Conservation (phyloP, 2,797 vertebrate species). For the Chromobotia macracanthus region DNA sequence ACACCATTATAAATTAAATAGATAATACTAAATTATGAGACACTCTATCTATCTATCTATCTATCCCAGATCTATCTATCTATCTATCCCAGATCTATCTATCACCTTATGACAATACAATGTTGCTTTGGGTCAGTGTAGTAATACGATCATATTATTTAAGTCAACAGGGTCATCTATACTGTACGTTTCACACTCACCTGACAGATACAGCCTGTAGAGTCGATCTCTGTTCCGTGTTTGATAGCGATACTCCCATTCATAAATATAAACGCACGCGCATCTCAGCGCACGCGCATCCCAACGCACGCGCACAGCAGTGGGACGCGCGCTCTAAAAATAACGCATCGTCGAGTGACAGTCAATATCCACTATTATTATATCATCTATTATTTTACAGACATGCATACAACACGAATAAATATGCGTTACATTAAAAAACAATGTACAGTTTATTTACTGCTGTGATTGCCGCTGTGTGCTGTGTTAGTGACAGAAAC, state of each 20-base stretch:
- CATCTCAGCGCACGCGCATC: not conserved
- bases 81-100: conserved; percentile 5
- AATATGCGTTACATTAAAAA: too few species aligned
- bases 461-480: too few species aligned
- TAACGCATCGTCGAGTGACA: conserved; percentile 48
- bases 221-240: not conserved
- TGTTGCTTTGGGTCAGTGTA: too few species aligned
- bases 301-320: not conserved
- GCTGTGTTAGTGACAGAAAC: too few species aligned
- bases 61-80: not conserved
- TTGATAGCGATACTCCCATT: conserved; percentile 24
- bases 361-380: not conserved
- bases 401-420: too few species aligned
- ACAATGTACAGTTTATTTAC: too few species aligned
- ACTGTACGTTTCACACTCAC: not conserved
- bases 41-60: conserved; percentile 2
- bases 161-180: too few species aligned
- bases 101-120: too few species aligned
- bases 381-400: too few species aligned
- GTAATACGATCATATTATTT: too few species aligned
- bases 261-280: conserved; percentile 26
- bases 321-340: conserved; percentile 37
- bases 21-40: too few species aligned
- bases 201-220: not conserved
- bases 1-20: too few species aligned